phyloP scores from a whole-genome alignment of 2,113 vertebrate species.

The Turnix velox region DNA sequence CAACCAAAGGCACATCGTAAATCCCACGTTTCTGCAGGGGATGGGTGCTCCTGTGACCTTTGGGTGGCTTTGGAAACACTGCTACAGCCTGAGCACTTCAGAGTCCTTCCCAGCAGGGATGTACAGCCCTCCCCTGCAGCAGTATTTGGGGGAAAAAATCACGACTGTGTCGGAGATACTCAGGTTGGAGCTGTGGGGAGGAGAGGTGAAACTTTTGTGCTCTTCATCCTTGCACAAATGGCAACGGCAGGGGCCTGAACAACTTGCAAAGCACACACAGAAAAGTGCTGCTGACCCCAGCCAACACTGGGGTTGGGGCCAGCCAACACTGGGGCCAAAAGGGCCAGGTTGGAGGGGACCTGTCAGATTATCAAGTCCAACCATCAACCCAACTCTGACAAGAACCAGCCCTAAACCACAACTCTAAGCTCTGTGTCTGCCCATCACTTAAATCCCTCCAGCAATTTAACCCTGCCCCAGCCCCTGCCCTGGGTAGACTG shows the following conservation, averaged over 20 bases:
- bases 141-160: not conserved
- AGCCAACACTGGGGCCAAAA: no score
- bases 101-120: not conserved
- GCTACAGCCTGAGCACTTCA: not conserved
- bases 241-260: not conserved
- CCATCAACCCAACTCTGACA: no score
- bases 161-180: not conserved
- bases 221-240: fast-evolving
- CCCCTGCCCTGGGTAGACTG: no score
- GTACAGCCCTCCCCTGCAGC: not conserved
- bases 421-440: no score
- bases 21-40: fast-evolving
- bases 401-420: no score
- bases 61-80: not conserved
- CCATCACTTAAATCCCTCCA: no score
- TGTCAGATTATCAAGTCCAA: no score
- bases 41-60: not conserved
- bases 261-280: not conserved
- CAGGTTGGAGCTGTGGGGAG: not conserved
- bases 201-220: not conserved
- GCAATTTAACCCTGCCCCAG: no score
- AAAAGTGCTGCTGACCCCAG: not conserved
- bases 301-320: not conserved
- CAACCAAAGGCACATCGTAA: not conserved
- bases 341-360: no score